Evolutionary conservation across 2,888 invertebrate genomes (phyloP).

Genomic region (Pollenia angustigena): DNA sequence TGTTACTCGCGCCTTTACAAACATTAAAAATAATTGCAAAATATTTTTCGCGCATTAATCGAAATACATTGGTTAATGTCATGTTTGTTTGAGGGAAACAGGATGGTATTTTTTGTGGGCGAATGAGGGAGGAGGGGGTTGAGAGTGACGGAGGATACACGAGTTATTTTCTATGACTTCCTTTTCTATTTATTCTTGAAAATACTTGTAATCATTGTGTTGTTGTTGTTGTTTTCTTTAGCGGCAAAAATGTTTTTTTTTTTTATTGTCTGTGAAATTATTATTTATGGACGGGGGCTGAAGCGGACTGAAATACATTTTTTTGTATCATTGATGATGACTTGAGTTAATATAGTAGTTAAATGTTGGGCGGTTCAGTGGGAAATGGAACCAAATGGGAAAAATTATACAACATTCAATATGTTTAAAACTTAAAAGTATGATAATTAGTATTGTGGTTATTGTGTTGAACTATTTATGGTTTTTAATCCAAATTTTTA

Average conservation of each 20-base stretch:
- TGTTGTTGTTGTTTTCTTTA: conserved; percentile 63
- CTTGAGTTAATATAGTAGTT: conserved; percentile 53
- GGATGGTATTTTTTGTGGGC: conserved; percentile 21
- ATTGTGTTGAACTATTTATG: too few relatives aligned
- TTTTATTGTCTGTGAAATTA: conserved; percentile 84
- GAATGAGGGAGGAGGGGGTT: not conserved
- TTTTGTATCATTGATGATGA: conserved; percentile 57
- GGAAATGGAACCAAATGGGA: not conserved
- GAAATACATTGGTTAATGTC: conserved; percentile 70
- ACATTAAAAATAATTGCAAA: conserved; percentile 74
- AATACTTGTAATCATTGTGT: conserved; percentile 57
- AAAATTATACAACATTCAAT: not conserved
- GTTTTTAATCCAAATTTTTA: too few relatives aligned
- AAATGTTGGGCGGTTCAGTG: conserved; percentile 14
- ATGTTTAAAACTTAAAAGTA: not conserved
- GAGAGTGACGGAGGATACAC: conserved; percentile 9
- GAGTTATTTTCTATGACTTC: conserved; percentile 68
- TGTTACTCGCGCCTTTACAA: conserved; percentile 67
- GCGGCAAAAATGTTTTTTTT: conserved; percentile 79
- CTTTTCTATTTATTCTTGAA: conserved; percentile 50
- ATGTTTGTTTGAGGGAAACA: conserved; percentile 52
- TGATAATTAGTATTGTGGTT: too few relatives aligned
- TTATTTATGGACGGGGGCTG: conserved; percentile 82
- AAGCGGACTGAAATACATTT: conserved; percentile 37
- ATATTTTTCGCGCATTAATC: conserved; percentile 71